Evolutionary conservation across 2,888 invertebrate species (phyloP).

Genomic region (Isoperla grammatica): DNA sequence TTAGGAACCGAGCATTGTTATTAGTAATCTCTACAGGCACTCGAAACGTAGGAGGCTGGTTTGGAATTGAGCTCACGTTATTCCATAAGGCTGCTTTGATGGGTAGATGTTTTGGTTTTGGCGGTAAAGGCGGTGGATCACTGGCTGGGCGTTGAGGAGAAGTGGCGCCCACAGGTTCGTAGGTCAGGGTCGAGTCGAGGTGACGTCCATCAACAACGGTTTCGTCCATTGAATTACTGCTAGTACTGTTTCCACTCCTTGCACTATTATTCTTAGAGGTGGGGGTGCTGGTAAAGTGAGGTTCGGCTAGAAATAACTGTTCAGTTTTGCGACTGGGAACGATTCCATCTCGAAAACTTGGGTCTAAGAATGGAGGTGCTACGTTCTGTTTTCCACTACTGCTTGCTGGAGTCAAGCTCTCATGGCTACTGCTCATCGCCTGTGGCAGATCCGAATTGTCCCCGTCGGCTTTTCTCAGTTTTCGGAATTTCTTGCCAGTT

Average conservation of each 20-base stretch:
- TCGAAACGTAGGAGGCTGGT: neutral
- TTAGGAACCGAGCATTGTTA: conserved; percentile 24
- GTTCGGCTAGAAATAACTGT: conserved; percentile 35
- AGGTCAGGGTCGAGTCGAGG: conserved; percentile 11
- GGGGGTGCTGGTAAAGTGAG: neutral
- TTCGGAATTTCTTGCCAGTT: conserved; percentile 44
- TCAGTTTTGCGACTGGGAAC: conserved; percentile 39
- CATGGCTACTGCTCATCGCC: conserved; percentile 17
- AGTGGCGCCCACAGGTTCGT: neutral
- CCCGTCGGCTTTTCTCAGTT: conserved; percentile 39
- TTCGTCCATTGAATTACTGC: conserved; percentile 17
- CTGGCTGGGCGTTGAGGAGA: conserved; percentile 17
- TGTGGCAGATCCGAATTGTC: conserved; percentile 1
- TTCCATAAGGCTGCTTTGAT: conserved; percentile 58
- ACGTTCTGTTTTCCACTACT: conserved; percentile 21
- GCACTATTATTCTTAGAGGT: neutral
- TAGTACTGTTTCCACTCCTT: neutral
- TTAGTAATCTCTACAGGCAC: conserved; percentile 21
- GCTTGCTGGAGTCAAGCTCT: conserved; percentile 12
- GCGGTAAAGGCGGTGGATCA: conserved; percentile 63
- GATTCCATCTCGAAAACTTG: conserved; percentile 39
- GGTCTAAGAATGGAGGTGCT: conserved; percentile 33
- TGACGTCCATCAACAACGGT: conserved; percentile 12
- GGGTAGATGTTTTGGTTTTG: conserved; percentile 66
- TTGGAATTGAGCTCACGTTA: neutral